Percentiles rank a stretch among this genome's conserved stretches.
Conservation (phyloP, 2,113 vertebrate species). For the Atlantisia rogersi region DNA sequence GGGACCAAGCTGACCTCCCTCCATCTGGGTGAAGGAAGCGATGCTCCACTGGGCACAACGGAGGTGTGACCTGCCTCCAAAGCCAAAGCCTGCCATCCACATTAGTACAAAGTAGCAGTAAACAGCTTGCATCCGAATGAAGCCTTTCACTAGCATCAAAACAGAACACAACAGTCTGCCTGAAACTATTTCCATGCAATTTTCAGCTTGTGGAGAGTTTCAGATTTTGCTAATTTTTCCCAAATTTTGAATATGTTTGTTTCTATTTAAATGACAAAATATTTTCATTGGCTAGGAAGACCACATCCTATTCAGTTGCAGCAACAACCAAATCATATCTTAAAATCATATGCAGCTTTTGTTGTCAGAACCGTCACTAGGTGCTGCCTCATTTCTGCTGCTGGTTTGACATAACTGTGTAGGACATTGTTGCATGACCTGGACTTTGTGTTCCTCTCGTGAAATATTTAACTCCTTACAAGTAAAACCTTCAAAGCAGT, state of each 20-base stretch:
- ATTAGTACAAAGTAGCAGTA: not conserved
- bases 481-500: not conserved
- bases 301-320: not conserved
- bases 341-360: not conserved
- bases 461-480: not conserved
- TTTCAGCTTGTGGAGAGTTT: not conserved
- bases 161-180: accelerated
- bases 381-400: not conserved
- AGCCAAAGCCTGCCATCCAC: not conserved
- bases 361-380: not conserved
- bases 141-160: not conserved
- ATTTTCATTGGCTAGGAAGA: not conserved
- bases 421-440: not conserved
- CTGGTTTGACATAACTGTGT: not conserved
- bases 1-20: not conserved
- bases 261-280: not conserved
- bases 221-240: not conserved
- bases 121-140: not conserved
- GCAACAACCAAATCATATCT: not conserved
- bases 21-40: accelerated
- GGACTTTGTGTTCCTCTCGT: not conserved
- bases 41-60: accelerated
- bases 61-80: not conserved
- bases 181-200: not conserved
- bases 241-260: not conserved